phyloP scores from a whole-genome alignment of 1,140 invertebrate species.

The Limonius californicus region DNA sequence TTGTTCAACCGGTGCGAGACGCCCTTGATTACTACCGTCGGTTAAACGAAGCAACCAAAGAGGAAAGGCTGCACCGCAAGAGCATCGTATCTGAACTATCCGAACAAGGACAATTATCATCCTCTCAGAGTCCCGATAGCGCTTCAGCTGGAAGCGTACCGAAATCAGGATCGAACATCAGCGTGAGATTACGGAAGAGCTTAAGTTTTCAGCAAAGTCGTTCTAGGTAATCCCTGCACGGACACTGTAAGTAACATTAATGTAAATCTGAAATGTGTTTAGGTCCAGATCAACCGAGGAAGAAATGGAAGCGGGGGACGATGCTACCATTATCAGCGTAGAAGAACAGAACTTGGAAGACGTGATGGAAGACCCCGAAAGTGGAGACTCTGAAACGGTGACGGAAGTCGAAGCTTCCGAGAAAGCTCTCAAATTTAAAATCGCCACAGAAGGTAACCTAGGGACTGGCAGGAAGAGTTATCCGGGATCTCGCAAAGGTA shows the following conservation, averaged over 20 bases:
- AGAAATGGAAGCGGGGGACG: constrained; percentile 36
- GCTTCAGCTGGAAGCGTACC: constrained; percentile 29
- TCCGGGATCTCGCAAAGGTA: constrained; percentile 58
- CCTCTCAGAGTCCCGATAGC: constrained; percentile 41
- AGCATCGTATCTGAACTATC: constrained; percentile 51
- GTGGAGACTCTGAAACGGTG: constrained; percentile 61
- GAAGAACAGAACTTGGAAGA: constrained; percentile 56
- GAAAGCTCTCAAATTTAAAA: constrained; percentile 70
- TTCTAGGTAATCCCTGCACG: constrained; percentile 35
- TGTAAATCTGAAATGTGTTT: constrained; percentile 5
- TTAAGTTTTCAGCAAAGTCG: constrained; percentile 43
- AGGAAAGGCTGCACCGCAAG: constrained; percentile 58
- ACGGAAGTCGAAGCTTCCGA: constrained; percentile 75
- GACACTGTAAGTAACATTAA: neutral
- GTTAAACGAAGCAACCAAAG: constrained; percentile 62
- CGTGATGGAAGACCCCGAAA: constrained; percentile 58
- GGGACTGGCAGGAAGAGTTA: constrained; percentile 55
- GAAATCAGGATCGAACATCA: constrained; percentile 54
- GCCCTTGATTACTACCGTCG: constrained; percentile 59
- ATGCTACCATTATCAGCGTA: constrained; percentile 39
- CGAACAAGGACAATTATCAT: constrained; percentile 40
- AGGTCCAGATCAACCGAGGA: constrained; percentile 46
- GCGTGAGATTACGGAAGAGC: constrained; percentile 51
- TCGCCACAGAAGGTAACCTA: constrained; percentile 61
- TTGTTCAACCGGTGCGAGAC: constrained; percentile 54